Evolutionary conservation across 2,888 invertebrate species (phyloP).

Genomic region (Meiosimyza platycephala): DNA sequence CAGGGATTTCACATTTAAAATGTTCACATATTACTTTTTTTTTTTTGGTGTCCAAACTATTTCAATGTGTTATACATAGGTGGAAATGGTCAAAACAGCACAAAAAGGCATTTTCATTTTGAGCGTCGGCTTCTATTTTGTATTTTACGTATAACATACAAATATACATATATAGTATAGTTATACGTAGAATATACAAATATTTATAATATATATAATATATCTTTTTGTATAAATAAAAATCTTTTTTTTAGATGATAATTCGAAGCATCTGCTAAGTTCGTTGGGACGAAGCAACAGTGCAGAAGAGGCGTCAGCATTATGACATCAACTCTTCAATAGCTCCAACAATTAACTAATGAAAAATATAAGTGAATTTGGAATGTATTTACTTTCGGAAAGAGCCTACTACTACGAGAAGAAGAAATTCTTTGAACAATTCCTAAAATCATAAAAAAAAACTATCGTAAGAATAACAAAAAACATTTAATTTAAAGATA

Average conservation of each 20-base stretch:
- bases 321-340: slow-evolving; percentile 67
- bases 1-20: too few species aligned
- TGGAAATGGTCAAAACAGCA: too few species aligned
- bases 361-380: slow-evolving; percentile 59
- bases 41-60: too few species aligned
- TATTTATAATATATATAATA: too few species aligned
- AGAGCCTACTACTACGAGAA: slow-evolving; percentile 54
- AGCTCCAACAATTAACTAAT: slow-evolving; percentile 63
- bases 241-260: slow-evolving; percentile 53
- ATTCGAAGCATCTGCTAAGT: slow-evolving; percentile 47
- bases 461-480: slow-evolving; percentile 44
- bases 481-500: slow-evolving; percentile 14
- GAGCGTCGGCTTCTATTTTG: too few species aligned
- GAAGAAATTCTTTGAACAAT: slow-evolving; percentile 56
- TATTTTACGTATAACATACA: too few species aligned
- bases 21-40: too few species aligned
- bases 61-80: too few species aligned
- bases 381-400: slow-evolving; percentile 57
- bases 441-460: slow-evolving; percentile 48
- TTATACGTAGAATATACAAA: too few species aligned
- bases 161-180: too few species aligned
- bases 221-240: too few species aligned
- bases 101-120: too few species aligned
- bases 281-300: slow-evolving; percentile 55
- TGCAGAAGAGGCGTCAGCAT: slow-evolving; percentile 60